Evolutionary conservation across 2,113 vertebrate species (phyloP), one percentile per base, ranked within the genome.

Genomic region (Malurus cyaneus): DNA sequence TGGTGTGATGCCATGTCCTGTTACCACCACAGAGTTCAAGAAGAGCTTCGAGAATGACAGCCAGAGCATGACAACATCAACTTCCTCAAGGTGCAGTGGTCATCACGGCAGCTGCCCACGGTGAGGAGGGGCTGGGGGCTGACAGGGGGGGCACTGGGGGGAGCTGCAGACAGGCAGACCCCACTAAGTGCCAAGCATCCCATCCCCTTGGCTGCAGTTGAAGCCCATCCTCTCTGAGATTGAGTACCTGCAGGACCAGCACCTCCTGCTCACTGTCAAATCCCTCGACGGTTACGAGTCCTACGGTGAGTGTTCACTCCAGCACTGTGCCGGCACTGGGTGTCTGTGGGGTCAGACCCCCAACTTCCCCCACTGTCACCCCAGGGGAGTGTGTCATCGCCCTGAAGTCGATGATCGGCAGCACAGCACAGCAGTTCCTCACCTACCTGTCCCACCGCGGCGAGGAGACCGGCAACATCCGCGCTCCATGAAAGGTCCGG

Each of bases 331-430:
- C 28, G 14, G 41, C 47, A 36, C 34, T 0, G 0, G 34, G 29
- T 1, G 11, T 8, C 31, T 0, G 0, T 11, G 52, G 50, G 39
- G 12, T 36, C 50, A 42, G 61, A 26, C 11, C 17, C 34, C 41
- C 18, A 14, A 61, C 25, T 15, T 36, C 14, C 29, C 12, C 23
- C 19, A 2, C 81, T 49, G n/a, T 32, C 8, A 2, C 59, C 31
- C 14, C 89, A 99, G 99, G 99, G 20, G 99, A 99, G 91, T 99
- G 99, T n/a, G 99, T 99, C 56, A 98, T 99, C 36, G 99, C 99
- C 1, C 98, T 99, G 61, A 99, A 99, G 96, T 99, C 99, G 0
- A 99, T 99, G 99, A 99, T 99, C 10, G 99, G 99, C 94, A 99
- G 99, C 98, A 99, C 99, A 0, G 97, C 98, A 0, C 99, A 99